Evolutionary conservation across 2,113 vertebrate species (phyloP), one percentile per base, ranked within the genome.

Genomic region (Xyliphius kryptos): DNA sequence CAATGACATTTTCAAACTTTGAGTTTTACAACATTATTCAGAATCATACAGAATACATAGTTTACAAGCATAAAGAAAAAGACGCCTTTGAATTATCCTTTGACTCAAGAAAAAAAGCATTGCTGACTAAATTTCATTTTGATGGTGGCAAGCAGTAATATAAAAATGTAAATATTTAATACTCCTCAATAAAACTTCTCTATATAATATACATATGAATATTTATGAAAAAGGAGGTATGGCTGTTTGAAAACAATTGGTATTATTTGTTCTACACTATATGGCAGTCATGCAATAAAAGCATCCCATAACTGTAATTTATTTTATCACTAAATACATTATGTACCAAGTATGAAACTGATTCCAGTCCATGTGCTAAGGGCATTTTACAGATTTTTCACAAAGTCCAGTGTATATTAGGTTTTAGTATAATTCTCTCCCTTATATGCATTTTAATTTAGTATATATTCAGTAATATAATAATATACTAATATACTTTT

Each of bases 81-180:
- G 4, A 32, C 26, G 4, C 7, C 26, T 32, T 16, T 9, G 9
- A 54, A 32, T 54, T 17, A 54, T 10, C 4, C 11, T 16, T 54
- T 36, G 2, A 36, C 8, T 5, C 12, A 38, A 54, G 26, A 32
- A 32, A 53, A 55, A 36, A n/a, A 13, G 16, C 36, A 19, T 38
- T 3, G 13, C 12, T n/a, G 21, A n/a, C 38, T 21, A 32, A 32
- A 32, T 5, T 32, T 32, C 26, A 32, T 32, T 32, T 32, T 32
- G 26, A 32, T 32, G 26, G 4, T 32, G 26, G 26, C 26, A 32
- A 32, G 26, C 26, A 32, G 26, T 32, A 32, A 32, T 32, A 14
- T 21, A 13, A 12, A 22, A 10, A 43, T 21, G 38, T 57, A 43
- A 57, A 43, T 57, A 57, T 57, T 41, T 57, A 26, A 26, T 58